These are phyloP conservation scores for Chamaetylas fuelleborni DNA, from an alignment of 2,113 vertebrate genomes.

Conservation along the genomic window DNA sequence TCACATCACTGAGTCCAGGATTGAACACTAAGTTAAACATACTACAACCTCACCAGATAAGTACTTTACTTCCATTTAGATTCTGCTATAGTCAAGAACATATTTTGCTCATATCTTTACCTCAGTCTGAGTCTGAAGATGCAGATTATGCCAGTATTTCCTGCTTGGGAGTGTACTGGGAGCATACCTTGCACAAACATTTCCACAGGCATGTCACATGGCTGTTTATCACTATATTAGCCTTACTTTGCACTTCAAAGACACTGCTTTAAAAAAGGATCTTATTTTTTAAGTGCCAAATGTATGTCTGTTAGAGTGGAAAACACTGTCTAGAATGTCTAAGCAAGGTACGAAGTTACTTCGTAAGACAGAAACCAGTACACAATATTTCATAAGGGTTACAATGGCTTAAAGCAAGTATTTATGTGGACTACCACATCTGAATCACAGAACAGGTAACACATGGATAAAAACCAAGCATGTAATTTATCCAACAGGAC, in stretches of 20 bases:
- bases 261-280: neutral
- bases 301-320: neutral
- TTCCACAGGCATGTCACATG: neutral
- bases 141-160: neutral
- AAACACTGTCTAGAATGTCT: neutral
- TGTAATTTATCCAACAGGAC: neutral
- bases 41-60: neutral
- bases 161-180: fast-evolving
- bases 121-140: neutral
- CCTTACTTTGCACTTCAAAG: neutral
- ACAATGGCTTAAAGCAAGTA: neutral
- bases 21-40: neutral
- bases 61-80: neutral
- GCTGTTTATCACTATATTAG: neutral
- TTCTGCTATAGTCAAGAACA: neutral
- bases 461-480: neutral
- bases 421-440: neutral
- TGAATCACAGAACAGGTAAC: neutral
- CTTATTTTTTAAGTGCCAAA: neutral
- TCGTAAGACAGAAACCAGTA: neutral
- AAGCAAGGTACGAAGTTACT: neutral
- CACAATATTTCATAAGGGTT: neutral
- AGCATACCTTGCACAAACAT: neutral
- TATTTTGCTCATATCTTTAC: neutral
- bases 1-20: neutral